A percentile compares a stretch with the other conserved stretches of the same genome.
phyloP scores from a whole-genome alignment of 1,140 invertebrate genomes.

The Cyrtorhinus lividipennis region DNA sequence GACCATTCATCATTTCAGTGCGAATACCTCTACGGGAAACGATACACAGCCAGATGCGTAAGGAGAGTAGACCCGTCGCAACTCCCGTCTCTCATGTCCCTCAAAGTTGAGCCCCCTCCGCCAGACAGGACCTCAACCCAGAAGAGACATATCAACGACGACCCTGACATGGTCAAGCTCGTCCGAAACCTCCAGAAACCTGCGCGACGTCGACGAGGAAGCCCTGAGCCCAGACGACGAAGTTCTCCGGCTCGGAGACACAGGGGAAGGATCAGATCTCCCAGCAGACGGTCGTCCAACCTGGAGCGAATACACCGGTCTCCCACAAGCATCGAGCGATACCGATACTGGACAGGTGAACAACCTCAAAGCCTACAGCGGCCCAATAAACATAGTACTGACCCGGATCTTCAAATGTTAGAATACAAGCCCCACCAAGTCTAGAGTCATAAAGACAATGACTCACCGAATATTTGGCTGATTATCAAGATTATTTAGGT shows the following conservation, averaged over 20 bases:
- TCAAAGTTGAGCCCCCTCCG: not conserved
- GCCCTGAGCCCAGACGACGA: not conserved
- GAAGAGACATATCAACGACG: not conserved
- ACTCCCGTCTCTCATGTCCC: not conserved
- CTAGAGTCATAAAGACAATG: too few relatives aligned
- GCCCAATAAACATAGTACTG: too few relatives aligned
- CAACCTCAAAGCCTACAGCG: too few relatives aligned
- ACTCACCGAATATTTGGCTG: too few relatives aligned
- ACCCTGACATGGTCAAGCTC: not conserved
- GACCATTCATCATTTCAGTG: not conserved
- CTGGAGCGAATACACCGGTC: not conserved
- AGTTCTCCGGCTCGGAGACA: not conserved
- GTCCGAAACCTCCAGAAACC: not conserved
- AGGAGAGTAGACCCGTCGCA: not conserved
- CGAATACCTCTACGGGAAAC: not conserved
- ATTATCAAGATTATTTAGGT: too few relatives aligned
- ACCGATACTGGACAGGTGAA: slow-evolving; percentile 5
- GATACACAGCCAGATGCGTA: not conserved
- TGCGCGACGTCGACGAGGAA: not conserved
- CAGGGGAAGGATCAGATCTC: not conserved
- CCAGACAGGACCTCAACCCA: not conserved
- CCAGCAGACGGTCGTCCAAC: not conserved
- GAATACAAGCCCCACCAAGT: too few relatives aligned
- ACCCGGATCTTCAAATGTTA: too few relatives aligned
- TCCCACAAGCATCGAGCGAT: not conserved